Evolutionary conservation across 2,113 vertebrate species (phyloP).

Genomic region (Uropsilus gracilis): DNA sequence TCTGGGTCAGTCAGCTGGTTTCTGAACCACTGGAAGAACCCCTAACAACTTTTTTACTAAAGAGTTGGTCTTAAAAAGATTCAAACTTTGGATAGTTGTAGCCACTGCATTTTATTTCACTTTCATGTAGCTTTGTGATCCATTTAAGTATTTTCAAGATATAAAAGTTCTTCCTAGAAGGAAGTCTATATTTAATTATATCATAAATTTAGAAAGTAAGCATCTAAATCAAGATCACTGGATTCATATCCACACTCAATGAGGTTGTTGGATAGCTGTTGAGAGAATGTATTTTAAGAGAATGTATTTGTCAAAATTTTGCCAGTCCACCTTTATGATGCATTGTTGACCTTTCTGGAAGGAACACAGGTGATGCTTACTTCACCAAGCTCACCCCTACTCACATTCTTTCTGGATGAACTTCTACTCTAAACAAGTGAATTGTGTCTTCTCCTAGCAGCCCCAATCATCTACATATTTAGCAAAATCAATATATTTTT

Average conservation of each 20-base stretch:
- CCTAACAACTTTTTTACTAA: not conserved
- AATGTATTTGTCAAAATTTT: not conserved
- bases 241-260: not conserved
- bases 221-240: not conserved
- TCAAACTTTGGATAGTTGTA: not conserved
- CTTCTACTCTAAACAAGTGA: not conserved
- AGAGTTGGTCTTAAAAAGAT: not conserved
- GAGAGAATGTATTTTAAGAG: not conserved
- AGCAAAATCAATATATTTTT: conserved; percentile 34
- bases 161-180: not conserved
- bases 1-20: not conserved
- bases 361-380: accelerated
- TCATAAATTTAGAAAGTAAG: not conserved
- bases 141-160: conserved; percentile 6
- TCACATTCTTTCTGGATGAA: accelerated
- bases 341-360: not conserved
- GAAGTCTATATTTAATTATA: not conserved
- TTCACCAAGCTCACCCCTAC: not conserved
- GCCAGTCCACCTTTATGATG: not conserved
- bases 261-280: not conserved
- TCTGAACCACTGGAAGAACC: not conserved
- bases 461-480: not conserved
- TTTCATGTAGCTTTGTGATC: conserved; percentile 16
- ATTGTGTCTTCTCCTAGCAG: not conserved
- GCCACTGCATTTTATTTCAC: not conserved